Base-by-base conservation (phyloP, 2,797 vertebrate species). In the Pagetopsis macropterus region DNA sequence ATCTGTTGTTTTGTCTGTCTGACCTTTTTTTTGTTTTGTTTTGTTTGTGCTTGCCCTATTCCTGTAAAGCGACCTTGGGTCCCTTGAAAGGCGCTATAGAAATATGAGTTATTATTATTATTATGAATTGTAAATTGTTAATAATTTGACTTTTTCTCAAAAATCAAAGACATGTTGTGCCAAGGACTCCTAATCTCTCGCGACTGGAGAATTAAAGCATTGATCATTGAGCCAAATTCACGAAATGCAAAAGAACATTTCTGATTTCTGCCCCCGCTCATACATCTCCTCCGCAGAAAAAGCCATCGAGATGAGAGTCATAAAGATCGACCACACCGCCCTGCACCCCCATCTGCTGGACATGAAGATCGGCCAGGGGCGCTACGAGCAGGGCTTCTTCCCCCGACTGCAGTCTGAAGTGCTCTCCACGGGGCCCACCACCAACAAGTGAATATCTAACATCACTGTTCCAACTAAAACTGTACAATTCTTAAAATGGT, bases 351-450 rank as follows among this genome's bases (percentile, higher is more conserved):
- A 99, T 89, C 94, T 99, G 76, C 93, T 99, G 91, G 98, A 99
- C 90, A 99, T 99, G 98, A 98, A 98, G 94, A 99, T 99, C 23
- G 98, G 98, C 49, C 98, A 99, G 92, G 98, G 98, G 3, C 99
- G 99, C 69, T 99, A 99, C 0, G 96, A 99, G 86, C 97, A 96
- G 10, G 98, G 98, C 71, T 99, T 99, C 93, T 99, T 99, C 89
- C 98, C 98, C 41, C 96, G 95, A 16, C 93, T 99, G 68, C 98
- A 99, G 87, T 96, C 96, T 11, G 98, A 98, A 14, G 98, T 99
- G 56, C 96, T 99, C 62, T 98, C 96, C 72, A 95, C 95, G 0
- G 98, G 98, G 72, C 98, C 98, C 86, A 95, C 94, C 84, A 97
- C 96, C 94, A 99, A 99, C 94, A 99, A 99, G 98, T 99, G 67